A percentile compares a stretch with the other conserved stretches of the same genome.
Evolutionary conservation across 1,140 invertebrate species (phyloP).

Genomic region (Spodoptera litura): DNA sequence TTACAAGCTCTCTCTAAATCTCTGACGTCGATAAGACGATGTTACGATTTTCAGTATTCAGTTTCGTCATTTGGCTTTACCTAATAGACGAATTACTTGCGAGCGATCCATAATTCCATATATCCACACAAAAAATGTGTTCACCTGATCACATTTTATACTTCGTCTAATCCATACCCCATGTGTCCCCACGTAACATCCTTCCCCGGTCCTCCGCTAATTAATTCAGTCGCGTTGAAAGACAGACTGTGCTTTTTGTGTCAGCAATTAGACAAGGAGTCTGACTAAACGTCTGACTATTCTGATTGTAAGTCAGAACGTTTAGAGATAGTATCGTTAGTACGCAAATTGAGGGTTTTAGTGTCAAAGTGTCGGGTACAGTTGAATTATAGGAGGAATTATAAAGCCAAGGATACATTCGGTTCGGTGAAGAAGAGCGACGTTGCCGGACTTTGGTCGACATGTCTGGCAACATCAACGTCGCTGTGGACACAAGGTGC

Average conservation of each 20-base stretch:
- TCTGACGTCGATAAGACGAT: too few relatives aligned
- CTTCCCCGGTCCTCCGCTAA: conserved; percentile 7
- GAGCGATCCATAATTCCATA: too few relatives aligned
- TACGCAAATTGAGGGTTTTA: conserved; percentile 21
- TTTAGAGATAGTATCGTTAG: background rate
- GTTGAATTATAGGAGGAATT: background rate
- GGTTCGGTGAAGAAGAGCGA: too few relatives aligned
- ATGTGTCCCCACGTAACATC: background rate
- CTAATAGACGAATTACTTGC: too few relatives aligned
- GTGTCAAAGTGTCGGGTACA: conserved; percentile 18
- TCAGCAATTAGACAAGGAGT: conserved; percentile 14
- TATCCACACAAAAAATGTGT: too few relatives aligned
- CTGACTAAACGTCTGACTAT: conserved; percentile 4
- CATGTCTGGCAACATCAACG: too few relatives aligned
- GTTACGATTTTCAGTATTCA: too few relatives aligned
- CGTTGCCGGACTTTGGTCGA: too few relatives aligned
- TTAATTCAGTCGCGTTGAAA: conserved; percentile 23
- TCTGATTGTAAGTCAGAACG: conserved; percentile 11
- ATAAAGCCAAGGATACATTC: too few relatives aligned
- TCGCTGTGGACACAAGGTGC: too few relatives aligned
- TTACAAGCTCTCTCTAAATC: too few relatives aligned
- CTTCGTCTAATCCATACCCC: background rate
- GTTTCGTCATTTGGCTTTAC: too few relatives aligned
- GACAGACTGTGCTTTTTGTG: conserved; percentile 30
- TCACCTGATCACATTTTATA: background rate